Evolutionary conservation across 2,888 invertebrate species (phyloP).

Genomic region (Euproctis similis): DNA sequence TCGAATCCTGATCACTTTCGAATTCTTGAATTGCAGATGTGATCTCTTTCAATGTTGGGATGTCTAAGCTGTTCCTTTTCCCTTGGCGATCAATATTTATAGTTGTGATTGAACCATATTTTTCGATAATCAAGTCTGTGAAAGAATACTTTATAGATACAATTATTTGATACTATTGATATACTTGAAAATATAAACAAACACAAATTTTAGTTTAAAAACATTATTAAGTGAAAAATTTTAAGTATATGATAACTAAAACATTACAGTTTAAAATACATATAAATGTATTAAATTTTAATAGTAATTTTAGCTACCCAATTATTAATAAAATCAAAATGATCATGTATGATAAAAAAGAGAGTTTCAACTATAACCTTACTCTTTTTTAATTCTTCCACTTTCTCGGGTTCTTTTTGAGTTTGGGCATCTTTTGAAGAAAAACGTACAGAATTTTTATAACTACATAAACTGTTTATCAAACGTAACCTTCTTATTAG

Average conservation of each 20-base stretch:
- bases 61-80: constrained; percentile 89
- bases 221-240: too few relatives aligned
- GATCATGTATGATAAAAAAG: too few relatives aligned
- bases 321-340: too few relatives aligned
- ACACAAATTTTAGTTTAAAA: too few relatives aligned
- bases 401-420: constrained; percentile 31
- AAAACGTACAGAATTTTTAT: constrained; percentile 31
- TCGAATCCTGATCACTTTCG: constrained; percentile 82
- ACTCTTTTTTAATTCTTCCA: constrained; percentile 56
- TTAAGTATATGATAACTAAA: too few relatives aligned
- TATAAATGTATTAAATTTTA: too few relatives aligned
- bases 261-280: too few relatives aligned
- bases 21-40: constrained; percentile 84
- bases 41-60: constrained; percentile 80
- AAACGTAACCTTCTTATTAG: constrained; percentile 50
- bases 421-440: constrained; percentile 39
- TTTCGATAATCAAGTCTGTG: constrained; percentile 75
- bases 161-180: too few relatives aligned
- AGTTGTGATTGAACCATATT: constrained; percentile 79
- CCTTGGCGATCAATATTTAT: constrained; percentile 92
- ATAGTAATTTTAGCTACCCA: too few relatives aligned
- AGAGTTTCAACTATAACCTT: constrained; percentile 36
- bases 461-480: constrained; percentile 27
- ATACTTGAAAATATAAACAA: too few relatives aligned
- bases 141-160: too few relatives aligned